Evolutionary conservation across 2,113 vertebrate genomes (phyloP), one percentile per base, ranked within the genome.

Genomic region (Lasiurus cinereus): DNA sequence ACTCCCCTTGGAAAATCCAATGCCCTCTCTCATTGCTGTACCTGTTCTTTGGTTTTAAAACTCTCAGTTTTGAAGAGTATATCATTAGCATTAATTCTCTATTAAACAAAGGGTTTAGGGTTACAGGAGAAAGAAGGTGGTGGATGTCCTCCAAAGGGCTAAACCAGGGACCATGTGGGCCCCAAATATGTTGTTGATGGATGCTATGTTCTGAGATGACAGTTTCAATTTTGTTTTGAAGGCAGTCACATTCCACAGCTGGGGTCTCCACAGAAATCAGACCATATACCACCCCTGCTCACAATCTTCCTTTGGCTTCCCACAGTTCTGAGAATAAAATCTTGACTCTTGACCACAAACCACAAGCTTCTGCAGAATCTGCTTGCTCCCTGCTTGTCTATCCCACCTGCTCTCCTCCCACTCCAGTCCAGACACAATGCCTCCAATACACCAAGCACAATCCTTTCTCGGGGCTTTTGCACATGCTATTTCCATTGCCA

Each of bases 401-500:
- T 62, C 14, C 21, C 15, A 19, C 24, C 18, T 31, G 39, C 22
- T 31, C 33, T 82, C 52, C 11, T 77, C 31, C 52, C 39, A 24
- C 21, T 80, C 73, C 67, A 36, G 18, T 36, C 29, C 56, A 84
- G 69, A n/a, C 3, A 24, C 27, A 36, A 36, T 24, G 33, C 43
- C 66, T 80, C 62, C 48, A 22, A 29, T 66, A 92, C 43, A 64
- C 39, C 22, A 39, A 77, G 29, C 14, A 67, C 12, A 21, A 3
- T 7, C 11, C 59, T 64, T 46, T 64, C 82, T 54, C 67, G 76
- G 67, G 85, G 31, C 29, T 91, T 96, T 95, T 46, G 72, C 72
- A 76, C 8, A 22, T 39, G 31, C 77, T 16, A 1, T 74, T 64
- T 33, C 8, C n/a, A 91, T 76, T 46, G 24, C 33, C 6, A n/a